Conservation (phyloP, 2,113 vertebrate species). For the Anolis carolinensis region DNA sequence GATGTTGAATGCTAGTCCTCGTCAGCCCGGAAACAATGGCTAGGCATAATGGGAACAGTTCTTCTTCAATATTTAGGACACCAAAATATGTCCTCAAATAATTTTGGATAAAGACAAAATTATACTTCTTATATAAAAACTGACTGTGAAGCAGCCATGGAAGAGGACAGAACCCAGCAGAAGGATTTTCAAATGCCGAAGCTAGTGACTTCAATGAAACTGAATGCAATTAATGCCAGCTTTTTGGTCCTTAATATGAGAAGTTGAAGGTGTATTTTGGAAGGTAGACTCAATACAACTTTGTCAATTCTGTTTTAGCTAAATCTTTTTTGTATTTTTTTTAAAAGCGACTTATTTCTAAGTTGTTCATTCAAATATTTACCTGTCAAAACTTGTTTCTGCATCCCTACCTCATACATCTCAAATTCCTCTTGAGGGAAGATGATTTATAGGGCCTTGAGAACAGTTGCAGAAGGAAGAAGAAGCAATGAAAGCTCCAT, state of each 20-base stretch:
- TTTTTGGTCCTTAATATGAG: neutral
- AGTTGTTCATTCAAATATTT: neutral
- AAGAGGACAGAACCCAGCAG: neutral
- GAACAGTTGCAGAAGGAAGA: neutral
- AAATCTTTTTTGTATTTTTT: neutral
- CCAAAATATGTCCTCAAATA: neutral
- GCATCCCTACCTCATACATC: neutral
- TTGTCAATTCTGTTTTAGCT: rapidly evolving
- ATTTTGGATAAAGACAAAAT: neutral
- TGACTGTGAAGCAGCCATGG: neutral
- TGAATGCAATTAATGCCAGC: neutral
- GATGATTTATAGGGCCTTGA: neutral
- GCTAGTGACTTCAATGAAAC: neutral
- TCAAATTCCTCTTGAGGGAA: neutral
- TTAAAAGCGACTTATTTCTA: neutral
- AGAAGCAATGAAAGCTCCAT: neutral
- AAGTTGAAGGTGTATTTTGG: neutral
- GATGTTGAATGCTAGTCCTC: too few species aligned
- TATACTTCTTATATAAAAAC: neutral
- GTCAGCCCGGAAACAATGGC: too few species aligned
- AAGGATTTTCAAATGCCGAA: neutral
- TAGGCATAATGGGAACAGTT: too few species aligned
- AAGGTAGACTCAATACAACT: neutral
- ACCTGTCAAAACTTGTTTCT: neutral
- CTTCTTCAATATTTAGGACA: too few species aligned